Evolutionary conservation across 92 coral and sea anemone genomes (phyloP), one percentile per base, ranked within the genome.

Genomic region (Metridium senile): DNA sequence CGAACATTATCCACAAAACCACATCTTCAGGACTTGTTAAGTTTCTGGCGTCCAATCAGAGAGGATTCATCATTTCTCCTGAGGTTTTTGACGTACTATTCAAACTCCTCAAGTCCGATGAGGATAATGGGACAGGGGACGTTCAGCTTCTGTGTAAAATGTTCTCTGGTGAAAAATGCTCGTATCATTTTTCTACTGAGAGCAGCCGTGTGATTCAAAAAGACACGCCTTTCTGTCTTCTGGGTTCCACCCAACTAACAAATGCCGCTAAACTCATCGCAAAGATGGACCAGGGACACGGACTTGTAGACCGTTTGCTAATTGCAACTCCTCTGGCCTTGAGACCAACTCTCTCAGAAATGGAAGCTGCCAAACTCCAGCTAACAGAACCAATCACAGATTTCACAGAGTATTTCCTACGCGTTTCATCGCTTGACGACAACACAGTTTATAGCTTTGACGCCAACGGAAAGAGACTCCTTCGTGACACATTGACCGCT

Each of bases 181-280:
- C 82, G 8, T 85, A 85, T 30, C 73, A 68, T 57, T 85, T 33
- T 77, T 65, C 86, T 43, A 85, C 90, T 6, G 86, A 81, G 80
- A 45, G 75, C 13, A 33, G 18, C 0, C 54, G 82, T 25, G 71
- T 65, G 0, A 85, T 80, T 21, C 62, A 51, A 8, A 9, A 71
- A 0, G 74, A 85, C 59, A 81, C 81, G 9, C 88, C 90, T 0
- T 86, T 85, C 69, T 66, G 82, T 56, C 56, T 85, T 72, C 82
- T 85, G 73, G 90, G 86, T 33, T 81, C 74, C 11, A 81, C 86
- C 13, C 86, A n/a, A n/a, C n/a, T n/a, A n/a, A n/a, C n/a, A n/a
- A n/a, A n/a, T n/a, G n/a, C n/a, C n/a, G n/a, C n/a, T n/a, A n/a
- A n/a, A n/a, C n/a, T n/a, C n/a, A n/a, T n/a, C n/a, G n/a, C n/a